Percentiles rank a stretch among this genome's conserved stretches.
Conservation (phyloP, 2,113 vertebrate genomes). For the Labeo catla region DNA sequence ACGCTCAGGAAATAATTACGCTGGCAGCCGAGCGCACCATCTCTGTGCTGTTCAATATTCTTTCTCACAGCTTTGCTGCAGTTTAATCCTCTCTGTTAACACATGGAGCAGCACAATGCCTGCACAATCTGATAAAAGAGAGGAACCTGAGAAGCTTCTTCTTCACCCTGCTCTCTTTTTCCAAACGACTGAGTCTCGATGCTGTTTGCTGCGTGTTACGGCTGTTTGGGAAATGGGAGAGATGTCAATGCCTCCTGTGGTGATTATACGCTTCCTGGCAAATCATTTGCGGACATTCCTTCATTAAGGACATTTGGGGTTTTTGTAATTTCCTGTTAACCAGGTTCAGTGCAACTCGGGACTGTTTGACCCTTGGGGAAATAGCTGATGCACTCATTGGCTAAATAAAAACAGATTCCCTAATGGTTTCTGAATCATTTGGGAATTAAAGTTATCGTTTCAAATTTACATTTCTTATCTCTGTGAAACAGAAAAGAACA, state of each 20-base stretch:
- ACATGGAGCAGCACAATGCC: conserved; percentile 44
- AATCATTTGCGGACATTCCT: conserved; percentile 20
- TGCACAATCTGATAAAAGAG: conserved; percentile 60
- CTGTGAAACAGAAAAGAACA: not conserved
- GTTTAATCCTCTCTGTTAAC: conserved; percentile 60
- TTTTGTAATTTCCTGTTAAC: conserved; percentile 25
- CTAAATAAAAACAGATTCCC: conserved; percentile 35
- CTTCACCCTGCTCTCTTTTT: not conserved
- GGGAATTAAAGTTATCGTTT: not conserved
- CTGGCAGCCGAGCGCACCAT: conserved; percentile 56
- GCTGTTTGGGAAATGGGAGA: conserved; percentile 24
- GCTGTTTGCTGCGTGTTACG: not conserved
- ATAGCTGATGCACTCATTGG: not conserved
- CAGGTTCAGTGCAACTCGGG: not conserved
- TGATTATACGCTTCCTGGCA: conserved; percentile 39
- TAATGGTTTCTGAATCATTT: not conserved
- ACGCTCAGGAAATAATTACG: conserved; percentile 70
- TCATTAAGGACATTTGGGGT: conserved; percentile 23
- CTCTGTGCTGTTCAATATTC: conserved; percentile 42
- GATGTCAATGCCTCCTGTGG: not conserved
- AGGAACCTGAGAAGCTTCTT: conserved; percentile 42
- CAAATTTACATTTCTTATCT: not conserved
- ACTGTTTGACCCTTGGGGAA: conserved; percentile 1
- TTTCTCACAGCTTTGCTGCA: conserved; percentile 53
- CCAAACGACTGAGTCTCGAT: not conserved